Percentiles rank a stretch among this genome's conserved stretches.
Conservation (phyloP, 2,797 vertebrate genomes). For the Gymnoscopelus microlampas region DNA sequence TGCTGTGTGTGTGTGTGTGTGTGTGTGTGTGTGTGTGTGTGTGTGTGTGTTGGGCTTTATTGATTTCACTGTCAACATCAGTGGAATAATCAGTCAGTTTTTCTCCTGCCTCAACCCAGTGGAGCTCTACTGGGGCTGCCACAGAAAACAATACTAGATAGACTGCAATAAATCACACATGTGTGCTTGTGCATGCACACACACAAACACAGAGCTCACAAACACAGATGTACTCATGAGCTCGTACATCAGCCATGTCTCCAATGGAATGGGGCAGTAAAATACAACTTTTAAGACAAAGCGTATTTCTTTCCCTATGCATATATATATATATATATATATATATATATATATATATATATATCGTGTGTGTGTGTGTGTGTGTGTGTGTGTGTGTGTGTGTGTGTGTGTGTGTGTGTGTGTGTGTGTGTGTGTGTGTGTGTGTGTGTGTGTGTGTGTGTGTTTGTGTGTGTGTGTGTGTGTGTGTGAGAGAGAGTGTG, state of each 20-base stretch:
- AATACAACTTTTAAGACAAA: conserved; percentile 17
- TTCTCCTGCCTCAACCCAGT: conserved; percentile 26
- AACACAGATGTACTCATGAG: too few relatives aligned
- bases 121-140: conserved; percentile 21
- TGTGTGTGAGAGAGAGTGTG: too few relatives aligned
- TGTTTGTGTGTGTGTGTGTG: background rate
- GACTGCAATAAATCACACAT: conserved; percentile 28
- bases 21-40: conserved; percentile 3
- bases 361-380: background rate
- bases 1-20: background rate
- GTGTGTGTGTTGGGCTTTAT: conserved; percentile 27
- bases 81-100: conserved; percentile 53
- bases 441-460: conserved; percentile 7
- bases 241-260: conserved; percentile 29
- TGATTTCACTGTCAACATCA: conserved; percentile 58
- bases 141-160: conserved; percentile 37
- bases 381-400: conserved; percentile 2
- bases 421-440: background rate
- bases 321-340: too few relatives aligned
- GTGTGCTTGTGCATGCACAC: background rate
- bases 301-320: conserved; percentile 7
- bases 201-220: background rate
- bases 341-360: too few relatives aligned
- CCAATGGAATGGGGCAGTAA: conserved; percentile 21
- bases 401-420: background rate